These are phyloP conservation scores for Volucella zonaria DNA, from an alignment of 2,888 invertebrate species.

Conservation along the genomic window DNA sequence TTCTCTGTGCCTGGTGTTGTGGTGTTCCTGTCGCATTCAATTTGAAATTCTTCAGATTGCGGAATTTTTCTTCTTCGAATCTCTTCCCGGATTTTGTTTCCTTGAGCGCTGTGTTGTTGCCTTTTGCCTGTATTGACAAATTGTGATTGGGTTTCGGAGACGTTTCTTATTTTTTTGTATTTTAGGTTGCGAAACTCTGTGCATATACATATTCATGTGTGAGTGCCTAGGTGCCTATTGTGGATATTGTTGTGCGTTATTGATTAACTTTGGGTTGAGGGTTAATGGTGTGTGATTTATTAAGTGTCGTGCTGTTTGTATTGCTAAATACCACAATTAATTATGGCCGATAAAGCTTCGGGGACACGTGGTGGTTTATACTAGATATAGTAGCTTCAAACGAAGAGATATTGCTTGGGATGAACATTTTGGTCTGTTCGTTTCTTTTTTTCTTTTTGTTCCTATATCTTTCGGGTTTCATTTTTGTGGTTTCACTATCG, in stretches of 20 bases:
- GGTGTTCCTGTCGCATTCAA: conserved; percentile 69
- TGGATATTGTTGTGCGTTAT: conserved; percentile 66
- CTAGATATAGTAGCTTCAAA: conserved; percentile 21
- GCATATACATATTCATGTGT: too few relatives aligned
- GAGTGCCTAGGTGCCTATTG: conserved; percentile 12
- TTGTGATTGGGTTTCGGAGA: conserved; percentile 63
- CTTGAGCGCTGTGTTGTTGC: conserved; percentile 24
- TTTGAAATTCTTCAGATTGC: conserved; percentile 65
- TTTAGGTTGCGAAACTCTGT: too few relatives aligned
- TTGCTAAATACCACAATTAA: conserved; percentile 73
- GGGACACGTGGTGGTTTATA: conserved; percentile 18
- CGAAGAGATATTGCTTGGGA: conserved; percentile 26
- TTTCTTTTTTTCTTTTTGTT: conserved; percentile 3
- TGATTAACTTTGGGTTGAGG: conserved; percentile 71
- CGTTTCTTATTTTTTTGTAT: conserved; percentile 6
- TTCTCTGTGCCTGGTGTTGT: conserved; percentile 37
- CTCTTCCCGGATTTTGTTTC: background rate
- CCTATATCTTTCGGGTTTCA: background rate
- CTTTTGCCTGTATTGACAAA: conserved; percentile 55
- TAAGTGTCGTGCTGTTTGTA: conserved; percentile 71
- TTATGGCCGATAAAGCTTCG: conserved; percentile 61
- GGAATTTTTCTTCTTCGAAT: background rate
- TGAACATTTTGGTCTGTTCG: background rate
- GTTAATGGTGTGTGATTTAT: conserved; percentile 73
- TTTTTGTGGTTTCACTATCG: background rate